phyloP scores from a whole-genome alignment of 2,797 vertebrate genomes.

The Ambastaia sidthimunki region DNA sequence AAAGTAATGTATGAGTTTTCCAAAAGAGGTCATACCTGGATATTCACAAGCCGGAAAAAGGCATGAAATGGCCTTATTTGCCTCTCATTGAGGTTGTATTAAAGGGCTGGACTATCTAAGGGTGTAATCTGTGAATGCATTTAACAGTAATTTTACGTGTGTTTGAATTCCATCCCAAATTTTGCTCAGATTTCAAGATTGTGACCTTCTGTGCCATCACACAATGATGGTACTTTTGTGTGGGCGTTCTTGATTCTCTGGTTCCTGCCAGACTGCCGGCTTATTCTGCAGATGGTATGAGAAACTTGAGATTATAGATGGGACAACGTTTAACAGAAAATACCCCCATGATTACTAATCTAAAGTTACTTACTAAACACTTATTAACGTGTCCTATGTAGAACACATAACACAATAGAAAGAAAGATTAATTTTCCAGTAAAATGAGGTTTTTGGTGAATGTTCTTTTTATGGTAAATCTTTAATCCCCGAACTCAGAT shows the following conservation, averaged over 20 bases:
- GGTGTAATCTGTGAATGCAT: constrained; percentile 10
- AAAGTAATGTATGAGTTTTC: background rate
- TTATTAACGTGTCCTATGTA: background rate
- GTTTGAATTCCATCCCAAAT: background rate
- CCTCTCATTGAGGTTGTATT: background rate
- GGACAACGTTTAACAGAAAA: background rate
- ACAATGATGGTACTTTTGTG: constrained; percentile 4
- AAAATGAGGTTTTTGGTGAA: background rate
- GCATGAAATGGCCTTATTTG: constrained; percentile 1
- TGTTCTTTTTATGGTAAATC: too few relatives aligned
- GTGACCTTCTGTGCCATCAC: background rate
- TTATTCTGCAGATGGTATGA: background rate
- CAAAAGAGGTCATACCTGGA: background rate
- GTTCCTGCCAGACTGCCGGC: background rate
- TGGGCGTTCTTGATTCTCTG: constrained; percentile 19
- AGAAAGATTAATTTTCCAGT: background rate
- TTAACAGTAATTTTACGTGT: background rate
- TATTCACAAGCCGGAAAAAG: background rate
- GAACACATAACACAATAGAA: background rate
- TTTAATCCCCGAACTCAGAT: background rate
- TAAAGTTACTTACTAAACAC: background rate
- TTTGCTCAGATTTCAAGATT: background rate
- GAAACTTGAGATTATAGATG: background rate
- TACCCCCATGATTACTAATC: background rate
- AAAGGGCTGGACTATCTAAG: background rate